Evolutionary conservation across 30 jellyfish, hydroid and myxozoan species (phyloP).

Genomic region (Clytia hemisphaerica): DNA sequence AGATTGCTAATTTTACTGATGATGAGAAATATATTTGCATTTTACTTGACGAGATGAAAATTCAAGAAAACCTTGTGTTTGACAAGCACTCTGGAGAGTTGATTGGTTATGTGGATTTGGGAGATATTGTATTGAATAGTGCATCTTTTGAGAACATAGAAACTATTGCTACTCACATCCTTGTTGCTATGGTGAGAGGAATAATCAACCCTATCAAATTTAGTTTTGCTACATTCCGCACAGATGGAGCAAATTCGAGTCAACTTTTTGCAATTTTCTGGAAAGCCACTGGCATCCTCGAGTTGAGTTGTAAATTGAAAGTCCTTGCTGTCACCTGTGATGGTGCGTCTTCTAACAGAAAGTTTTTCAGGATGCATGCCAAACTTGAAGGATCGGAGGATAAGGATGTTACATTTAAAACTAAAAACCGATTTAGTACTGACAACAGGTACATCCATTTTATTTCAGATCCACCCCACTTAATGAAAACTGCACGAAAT

Average conservation of each 20-base stretch:
- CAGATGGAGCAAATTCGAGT: too few relatives aligned
- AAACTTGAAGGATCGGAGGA: slow-evolving; percentile 18
- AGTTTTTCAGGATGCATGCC: slow-evolving; percentile 19
- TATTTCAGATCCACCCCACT: slow-evolving; percentile 19
- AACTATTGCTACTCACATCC: too few relatives aligned
- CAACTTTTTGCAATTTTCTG: too few relatives aligned
- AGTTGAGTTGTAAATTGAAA: slow-evolving; percentile 25
- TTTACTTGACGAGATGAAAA: too few relatives aligned
- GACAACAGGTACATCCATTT: too few relatives aligned
- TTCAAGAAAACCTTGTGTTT: background rate
- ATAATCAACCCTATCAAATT: too few relatives aligned
- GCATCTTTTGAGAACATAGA: slow-evolving; percentile 8
- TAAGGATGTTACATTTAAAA: slow-evolving; percentile 42
- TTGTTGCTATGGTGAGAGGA: too few relatives aligned
- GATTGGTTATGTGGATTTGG: background rate
- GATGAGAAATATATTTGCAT: too few relatives aligned
- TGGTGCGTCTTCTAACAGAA: slow-evolving; percentile 59
- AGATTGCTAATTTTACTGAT: background rate
- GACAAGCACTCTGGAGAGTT: slow-evolving; percentile 4
- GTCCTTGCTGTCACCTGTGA: slow-evolving; percentile 62
- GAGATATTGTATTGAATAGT: background rate
- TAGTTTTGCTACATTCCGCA: too few relatives aligned
- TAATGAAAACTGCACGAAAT: slow-evolving; percentile 35
- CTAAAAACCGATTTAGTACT: too few relatives aligned
- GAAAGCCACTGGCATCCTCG: slow-evolving; percentile 30